These are phyloP conservation scores for Alloplasta piceator DNA, from an alignment of 2,888 invertebrate species.

Conservation along the genomic window DNA sequence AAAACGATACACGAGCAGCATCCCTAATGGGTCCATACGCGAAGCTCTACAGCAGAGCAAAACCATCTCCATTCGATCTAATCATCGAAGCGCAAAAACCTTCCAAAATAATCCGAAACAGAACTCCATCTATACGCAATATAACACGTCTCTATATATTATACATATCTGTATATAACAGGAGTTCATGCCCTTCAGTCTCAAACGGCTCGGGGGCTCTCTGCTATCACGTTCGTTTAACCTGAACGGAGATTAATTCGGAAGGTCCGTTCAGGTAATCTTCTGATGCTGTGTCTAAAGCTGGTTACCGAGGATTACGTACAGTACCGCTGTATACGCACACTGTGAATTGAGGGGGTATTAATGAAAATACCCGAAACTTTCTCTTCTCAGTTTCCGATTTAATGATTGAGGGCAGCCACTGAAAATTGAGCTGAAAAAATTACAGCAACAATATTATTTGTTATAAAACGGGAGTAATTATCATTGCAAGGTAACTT, in stretches of 20 bases:
- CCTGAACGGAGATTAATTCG: constrained; percentile 59
- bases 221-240: constrained; percentile 51
- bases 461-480: not conserved
- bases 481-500: not conserved
- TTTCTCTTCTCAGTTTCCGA: constrained; percentile 14
- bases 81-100: constrained; percentile 52
- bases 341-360: not conserved
- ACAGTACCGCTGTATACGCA: not conserved
- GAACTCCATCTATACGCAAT: not conserved
- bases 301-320: constrained; percentile 49
- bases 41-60: not conserved
- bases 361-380: constrained; percentile 9
- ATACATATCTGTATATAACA: not conserved
- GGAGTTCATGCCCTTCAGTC: constrained; percentile 34
- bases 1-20: constrained; percentile 37
- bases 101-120: constrained; percentile 49
- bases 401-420: constrained; percentile 19
- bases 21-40: constrained; percentile 1
- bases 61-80: constrained; percentile 47
- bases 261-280: constrained; percentile 51
- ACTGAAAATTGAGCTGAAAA: not conserved
- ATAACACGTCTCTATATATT: not conserved
- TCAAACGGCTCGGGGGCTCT: constrained; percentile 48
- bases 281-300: constrained; percentile 34
- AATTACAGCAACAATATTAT: not conserved